Evolutionary conservation across 2,888 invertebrate species (phyloP), one percentile per base, ranked within the genome.

Genomic region (Cheilosia pagana): DNA sequence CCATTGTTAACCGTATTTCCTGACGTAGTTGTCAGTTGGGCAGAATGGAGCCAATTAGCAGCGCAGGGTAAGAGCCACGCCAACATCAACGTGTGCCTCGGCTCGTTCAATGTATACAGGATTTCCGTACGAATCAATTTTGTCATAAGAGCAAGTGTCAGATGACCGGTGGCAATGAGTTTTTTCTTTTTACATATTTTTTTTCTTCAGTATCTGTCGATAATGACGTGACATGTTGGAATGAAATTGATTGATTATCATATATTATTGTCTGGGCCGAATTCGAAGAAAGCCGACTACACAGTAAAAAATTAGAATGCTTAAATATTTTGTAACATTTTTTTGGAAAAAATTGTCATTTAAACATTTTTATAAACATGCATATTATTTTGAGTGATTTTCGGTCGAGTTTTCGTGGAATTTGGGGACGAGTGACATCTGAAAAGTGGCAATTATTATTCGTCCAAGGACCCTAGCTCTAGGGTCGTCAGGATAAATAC

Each of bases 61-160:
- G 35, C 59, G 21, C 52, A 65, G 16, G 2, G 45, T 19, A 63
- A 59, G 19, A 67, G 39, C 48, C 3, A 39, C 39, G 48, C 39
- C 41, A 57, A 23, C 12, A 12, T 57, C 41, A 57, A 23, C 12
- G n/a, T 57, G 25, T 10, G 21, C 43, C 21, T 23, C n/a, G 19
- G 25, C 60, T 55, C 41, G 53, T 57, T 59, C 35, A 77, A 45
- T 60, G 67, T 65, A 48, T 60, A 81, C 70, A 82, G 71, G 72
- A 82, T 82, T 82, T 82, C 77, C 82, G 77, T 77, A 50, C 77
- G 67, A 82, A 72, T 67, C 55, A 50, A 50, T 71, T 68, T 67
- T 65, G 45, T 41, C 35, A 41, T 53, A 71, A 67, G 76, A 71
- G 81, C 67, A 55, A 70, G 52, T 28, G 12, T 50, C 21, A 50